phyloP scores from a whole-genome alignment of 2,888 invertebrate genomes.

The Drosophila hamatofila region DNA sequence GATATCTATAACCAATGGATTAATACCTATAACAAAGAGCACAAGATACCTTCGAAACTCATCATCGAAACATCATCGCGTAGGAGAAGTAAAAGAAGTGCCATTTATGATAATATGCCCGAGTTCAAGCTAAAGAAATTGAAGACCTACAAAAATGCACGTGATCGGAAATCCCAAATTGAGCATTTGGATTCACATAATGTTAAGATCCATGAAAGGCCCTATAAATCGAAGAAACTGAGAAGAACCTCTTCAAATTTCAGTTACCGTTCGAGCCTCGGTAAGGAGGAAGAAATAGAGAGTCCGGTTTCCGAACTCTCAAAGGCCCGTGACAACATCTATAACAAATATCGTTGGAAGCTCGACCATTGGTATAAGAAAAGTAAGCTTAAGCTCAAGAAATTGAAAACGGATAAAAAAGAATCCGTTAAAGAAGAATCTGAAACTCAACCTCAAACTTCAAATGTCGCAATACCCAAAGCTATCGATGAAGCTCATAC shows the following conservation, averaged over 20 bases:
- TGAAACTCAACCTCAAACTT: background rate
- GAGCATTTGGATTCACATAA: background rate
- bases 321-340: too few relatives aligned
- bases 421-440: background rate
- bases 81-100: background rate
- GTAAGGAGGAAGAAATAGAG: background rate
- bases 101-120: background rate
- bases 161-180: background rate
- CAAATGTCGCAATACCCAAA: too few relatives aligned
- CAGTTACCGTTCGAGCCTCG: too few relatives aligned
- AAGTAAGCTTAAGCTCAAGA: background rate
- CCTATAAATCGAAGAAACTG: background rate
- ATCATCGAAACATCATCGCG: too few relatives aligned
- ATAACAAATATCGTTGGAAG: too few relatives aligned
- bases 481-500: background rate
- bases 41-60: background rate
- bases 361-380: too few relatives aligned
- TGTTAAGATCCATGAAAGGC: background rate
- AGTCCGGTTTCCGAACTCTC: too few relatives aligned
- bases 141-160: background rate
- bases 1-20: background rate
- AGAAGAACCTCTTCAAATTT: background rate
- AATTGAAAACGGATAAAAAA: background rate
- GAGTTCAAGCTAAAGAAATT: background rate
- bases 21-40: background rate